Evolutionary conservation across 2,797 vertebrate genomes (phyloP).

Genomic region (Gymnocypris eckloni): DNA sequence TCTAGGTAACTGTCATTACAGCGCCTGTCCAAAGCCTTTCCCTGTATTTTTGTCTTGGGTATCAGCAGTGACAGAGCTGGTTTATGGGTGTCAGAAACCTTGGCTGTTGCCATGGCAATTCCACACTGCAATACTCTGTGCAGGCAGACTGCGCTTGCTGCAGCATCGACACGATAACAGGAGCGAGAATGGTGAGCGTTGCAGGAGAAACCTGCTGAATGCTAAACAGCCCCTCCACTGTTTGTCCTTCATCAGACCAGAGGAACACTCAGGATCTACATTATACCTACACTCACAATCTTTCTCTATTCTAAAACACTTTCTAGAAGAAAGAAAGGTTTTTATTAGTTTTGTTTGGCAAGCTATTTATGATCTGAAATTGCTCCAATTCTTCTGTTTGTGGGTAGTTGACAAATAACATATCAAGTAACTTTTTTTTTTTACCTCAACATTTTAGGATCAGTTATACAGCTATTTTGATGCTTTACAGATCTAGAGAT

Average conservation of each 20-base stretch:
- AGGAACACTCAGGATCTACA: constrained; percentile 52
- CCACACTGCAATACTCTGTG: constrained; percentile 82
- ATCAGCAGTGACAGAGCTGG: constrained; percentile 73
- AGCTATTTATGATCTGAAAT: background rate
- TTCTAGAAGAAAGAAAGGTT: background rate
- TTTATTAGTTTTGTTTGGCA: background rate
- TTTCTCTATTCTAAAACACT: constrained; percentile 6
- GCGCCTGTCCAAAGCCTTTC: constrained; percentile 40
- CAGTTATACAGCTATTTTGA: background rate
- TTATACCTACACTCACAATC: constrained; percentile 41
- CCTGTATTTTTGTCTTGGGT: constrained; percentile 71
- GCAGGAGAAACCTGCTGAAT: constrained; percentile 74
- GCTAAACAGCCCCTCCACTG: constrained; percentile 76
- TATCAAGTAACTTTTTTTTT: background rate
- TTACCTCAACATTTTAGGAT: background rate
- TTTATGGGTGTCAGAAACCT: constrained; percentile 82
- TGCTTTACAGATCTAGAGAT: background rate
- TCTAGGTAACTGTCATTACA: background rate
- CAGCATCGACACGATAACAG: constrained; percentile 70
- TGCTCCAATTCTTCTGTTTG: background rate
- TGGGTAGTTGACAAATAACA: background rate
- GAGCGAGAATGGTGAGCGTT: constrained; percentile 59
- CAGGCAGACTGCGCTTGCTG: constrained; percentile 69
- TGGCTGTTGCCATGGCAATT: constrained; percentile 81
- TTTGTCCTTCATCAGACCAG: constrained; percentile 79